Evolutionary conservation across 2,113 vertebrate species (phyloP).

Genomic region (Turnix velox): DNA sequence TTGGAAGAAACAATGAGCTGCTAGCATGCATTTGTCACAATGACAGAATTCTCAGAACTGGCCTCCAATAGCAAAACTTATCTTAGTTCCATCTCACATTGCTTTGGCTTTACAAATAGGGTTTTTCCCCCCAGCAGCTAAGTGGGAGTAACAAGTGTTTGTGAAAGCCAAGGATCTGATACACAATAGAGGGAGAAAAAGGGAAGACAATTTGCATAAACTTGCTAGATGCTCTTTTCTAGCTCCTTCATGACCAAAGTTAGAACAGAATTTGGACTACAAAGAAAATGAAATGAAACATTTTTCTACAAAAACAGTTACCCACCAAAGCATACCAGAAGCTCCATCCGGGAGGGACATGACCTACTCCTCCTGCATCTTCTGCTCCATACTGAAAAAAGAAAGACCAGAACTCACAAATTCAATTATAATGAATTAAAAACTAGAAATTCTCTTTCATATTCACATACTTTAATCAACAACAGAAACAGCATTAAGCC

Average conservation of each 20-base stretch:
- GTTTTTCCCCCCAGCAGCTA: not conserved
- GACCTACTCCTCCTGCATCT: conserved; percentile 86
- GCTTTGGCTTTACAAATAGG: not conserved
- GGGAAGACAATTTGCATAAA: not conserved
- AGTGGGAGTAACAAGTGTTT: not conserved
- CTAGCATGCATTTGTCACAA: not conserved
- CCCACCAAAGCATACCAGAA: conserved; percentile 95
- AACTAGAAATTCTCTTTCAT: not conserved
- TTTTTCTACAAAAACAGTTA: not conserved
- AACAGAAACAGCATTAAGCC: not conserved
- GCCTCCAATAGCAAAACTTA: not conserved
- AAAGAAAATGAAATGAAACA: not conserved
- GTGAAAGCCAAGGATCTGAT: not conserved
- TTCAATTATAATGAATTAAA: not conserved
- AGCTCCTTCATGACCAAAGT: not conserved
- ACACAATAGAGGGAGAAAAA: not conserved
- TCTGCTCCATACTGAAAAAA: conserved; percentile 85
- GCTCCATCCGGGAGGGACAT: conserved; percentile 91
- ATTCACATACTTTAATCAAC: not conserved
- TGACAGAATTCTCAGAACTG: not conserved
- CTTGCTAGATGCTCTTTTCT: not conserved
- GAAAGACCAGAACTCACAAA: not conserved
- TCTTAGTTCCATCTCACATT: not conserved
- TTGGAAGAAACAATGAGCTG: not conserved
- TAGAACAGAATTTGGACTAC: not conserved